These are phyloP conservation scores for Tyto alba DNA, from an alignment of 2,113 vertebrate genomes.

Conservation along the genomic window DNA sequence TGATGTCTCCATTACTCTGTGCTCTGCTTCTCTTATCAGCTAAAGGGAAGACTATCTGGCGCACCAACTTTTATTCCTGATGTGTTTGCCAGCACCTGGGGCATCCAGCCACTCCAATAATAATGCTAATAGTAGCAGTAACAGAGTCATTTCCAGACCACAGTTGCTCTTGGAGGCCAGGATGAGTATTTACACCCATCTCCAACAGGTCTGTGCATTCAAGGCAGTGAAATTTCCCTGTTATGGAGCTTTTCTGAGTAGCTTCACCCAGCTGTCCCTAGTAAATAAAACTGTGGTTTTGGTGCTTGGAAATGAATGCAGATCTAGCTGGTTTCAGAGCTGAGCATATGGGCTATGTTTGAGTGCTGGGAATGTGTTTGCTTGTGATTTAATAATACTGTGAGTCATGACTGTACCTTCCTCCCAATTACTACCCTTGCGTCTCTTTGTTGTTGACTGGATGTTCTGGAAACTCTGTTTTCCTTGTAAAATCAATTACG, in stretches of 20 bases:
- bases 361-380: background rate
- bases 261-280: background rate
- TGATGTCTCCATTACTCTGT: background rate
- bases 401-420: background rate
- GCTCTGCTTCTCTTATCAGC: background rate
- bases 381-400: background rate
- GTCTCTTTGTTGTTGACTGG: background rate
- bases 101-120: background rate
- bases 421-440: background rate
- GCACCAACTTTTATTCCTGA: background rate
- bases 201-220: background rate
- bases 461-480: background rate
- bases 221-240: background rate
- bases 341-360: constrained; percentile 3
- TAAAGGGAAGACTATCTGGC: background rate
- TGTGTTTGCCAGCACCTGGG: background rate
- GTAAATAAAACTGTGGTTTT: background rate
- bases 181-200: background rate
- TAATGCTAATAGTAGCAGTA: background rate
- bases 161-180: background rate
- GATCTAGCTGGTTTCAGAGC: background rate
- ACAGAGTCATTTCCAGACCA: background rate
- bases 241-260: background rate
- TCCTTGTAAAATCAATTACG: background rate
- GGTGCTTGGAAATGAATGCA: background rate